Conservation (phyloP, 2,888 invertebrate species). For the Caenorhabditis parvicauda region DNA sequence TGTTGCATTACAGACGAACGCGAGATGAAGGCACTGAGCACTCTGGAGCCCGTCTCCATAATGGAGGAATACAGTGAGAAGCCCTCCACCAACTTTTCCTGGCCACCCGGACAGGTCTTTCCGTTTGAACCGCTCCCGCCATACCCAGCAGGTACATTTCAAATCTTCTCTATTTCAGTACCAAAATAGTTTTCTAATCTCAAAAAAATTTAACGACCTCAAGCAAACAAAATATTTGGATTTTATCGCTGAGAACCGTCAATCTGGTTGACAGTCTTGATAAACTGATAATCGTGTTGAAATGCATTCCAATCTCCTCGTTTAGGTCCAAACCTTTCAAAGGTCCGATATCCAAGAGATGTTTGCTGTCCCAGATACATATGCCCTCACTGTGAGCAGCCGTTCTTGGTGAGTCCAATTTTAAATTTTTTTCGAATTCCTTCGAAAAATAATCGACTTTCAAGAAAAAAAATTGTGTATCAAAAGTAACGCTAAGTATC, state of each 20-base stretch:
- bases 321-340: constrained; percentile 37
- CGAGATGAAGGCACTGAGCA: too few relatives aligned
- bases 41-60: constrained; percentile 4
- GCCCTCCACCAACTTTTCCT: constrained; percentile 26
- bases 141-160: constrained; percentile 30
- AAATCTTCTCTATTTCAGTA: too few relatives aligned
- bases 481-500: too few relatives aligned
- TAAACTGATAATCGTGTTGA: too few relatives aligned
- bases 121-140: constrained; percentile 38
- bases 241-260: too few relatives aligned
- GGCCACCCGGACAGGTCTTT: constrained; percentile 37
- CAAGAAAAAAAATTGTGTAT: too few relatives aligned
- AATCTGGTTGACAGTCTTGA: too few relatives aligned
- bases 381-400: constrained; percentile 38
- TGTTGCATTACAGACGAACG: too few relatives aligned
- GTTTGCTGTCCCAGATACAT: constrained; percentile 33
- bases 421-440: too few relatives aligned
- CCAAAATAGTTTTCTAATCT: too few relatives aligned
- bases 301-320: not conserved
- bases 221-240: too few relatives aligned
- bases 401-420: constrained; percentile 30
- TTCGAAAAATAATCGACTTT: too few relatives aligned
- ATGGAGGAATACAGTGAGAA: constrained; percentile 25
- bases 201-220: not conserved
- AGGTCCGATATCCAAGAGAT: constrained; percentile 37